A percentile compares a stretch with the other conserved stretches of the same genome.
Conservation (phyloP, 2,113 vertebrate species). For the Amazona vittata region DNA sequence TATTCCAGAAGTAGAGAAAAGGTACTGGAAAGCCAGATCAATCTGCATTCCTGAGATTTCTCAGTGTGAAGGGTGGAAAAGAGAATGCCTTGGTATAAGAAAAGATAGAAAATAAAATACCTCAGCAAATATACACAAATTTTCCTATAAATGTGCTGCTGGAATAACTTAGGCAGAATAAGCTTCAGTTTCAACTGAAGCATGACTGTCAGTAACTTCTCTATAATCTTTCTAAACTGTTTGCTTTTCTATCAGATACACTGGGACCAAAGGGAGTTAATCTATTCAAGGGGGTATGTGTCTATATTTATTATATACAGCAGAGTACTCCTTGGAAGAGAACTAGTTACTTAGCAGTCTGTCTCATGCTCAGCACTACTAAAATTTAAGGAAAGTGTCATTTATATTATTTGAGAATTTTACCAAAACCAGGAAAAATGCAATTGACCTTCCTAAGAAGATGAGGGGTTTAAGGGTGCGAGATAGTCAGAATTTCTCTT, state of each 20-base stretch:
- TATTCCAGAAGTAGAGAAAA: neutral
- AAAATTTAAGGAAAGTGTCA: neutral
- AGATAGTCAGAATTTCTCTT: neutral
- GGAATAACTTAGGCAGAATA: neutral
- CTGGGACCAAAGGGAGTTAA: neutral
- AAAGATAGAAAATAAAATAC: neutral
- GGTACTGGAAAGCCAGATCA: neutral
- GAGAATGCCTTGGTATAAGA: neutral
- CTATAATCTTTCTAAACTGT: conserved; percentile 12
- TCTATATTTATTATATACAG: neutral
- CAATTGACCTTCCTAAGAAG: neutral
- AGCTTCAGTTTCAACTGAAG: neutral
- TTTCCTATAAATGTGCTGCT: neutral
- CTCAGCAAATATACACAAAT: neutral
- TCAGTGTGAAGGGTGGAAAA: neutral
- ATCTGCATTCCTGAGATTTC: neutral
- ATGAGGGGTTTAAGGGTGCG: neutral
- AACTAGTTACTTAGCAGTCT: neutral
- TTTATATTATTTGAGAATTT: neutral
- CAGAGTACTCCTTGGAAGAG: neutral
- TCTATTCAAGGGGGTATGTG: neutral
- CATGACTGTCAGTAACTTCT: neutral
- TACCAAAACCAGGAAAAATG: neutral
- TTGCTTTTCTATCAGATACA: neutral
- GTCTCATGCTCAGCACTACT: neutral